Evolutionary conservation across 2,797 vertebrate genomes (phyloP).

Genomic region (Lates japonicus): DNA sequence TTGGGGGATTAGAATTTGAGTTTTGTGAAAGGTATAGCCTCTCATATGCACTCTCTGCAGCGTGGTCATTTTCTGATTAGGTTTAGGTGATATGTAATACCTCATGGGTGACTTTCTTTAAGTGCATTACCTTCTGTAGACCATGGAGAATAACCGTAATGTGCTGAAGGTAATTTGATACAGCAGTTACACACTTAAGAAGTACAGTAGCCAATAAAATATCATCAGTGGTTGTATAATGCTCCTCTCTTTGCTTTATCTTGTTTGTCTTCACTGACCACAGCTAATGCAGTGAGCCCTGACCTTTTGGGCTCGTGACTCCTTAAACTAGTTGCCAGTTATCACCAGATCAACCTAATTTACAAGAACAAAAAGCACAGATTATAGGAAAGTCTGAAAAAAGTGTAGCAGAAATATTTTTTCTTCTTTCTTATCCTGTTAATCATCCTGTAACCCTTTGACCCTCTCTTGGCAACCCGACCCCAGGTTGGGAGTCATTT

Average conservation of each 20-base stretch:
- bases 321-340: neutral
- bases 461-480: neutral
- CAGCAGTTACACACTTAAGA: neutral
- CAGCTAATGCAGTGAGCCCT: neutral
- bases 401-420: neutral
- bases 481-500: neutral
- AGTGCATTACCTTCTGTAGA: neutral
- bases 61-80: neutral
- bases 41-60: neutral
- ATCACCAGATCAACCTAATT: neutral
- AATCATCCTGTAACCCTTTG: neutral
- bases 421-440: neutral
- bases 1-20: slow-evolving; percentile 10
- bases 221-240: too few species aligned
- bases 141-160: neutral
- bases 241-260: neutral
- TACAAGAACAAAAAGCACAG: neutral
- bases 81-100: neutral
- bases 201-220: neutral
- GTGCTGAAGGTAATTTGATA: neutral
- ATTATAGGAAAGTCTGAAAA: neutral
- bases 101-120: neutral
- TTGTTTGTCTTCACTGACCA: neutral
- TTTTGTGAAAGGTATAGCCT: neutral
- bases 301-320: neutral